Conservation (phyloP, 2,797 vertebrate species). For the Glyptemys insculpta region DNA sequence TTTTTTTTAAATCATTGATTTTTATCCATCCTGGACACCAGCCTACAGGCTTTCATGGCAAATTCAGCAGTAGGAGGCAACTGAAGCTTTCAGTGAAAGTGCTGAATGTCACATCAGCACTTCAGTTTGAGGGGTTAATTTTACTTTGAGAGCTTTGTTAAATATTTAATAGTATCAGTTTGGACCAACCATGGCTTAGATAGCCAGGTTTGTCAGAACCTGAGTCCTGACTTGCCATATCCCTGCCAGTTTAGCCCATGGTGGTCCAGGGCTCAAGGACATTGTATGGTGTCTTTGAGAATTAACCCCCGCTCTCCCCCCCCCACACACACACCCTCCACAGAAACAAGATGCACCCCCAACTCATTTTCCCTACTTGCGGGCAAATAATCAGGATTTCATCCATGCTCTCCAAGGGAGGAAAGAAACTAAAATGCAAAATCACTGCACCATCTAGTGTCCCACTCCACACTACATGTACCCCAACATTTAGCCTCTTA, state of each 20-base stretch:
- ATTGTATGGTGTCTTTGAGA: neutral
- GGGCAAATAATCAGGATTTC: neutral
- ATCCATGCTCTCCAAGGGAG: neutral
- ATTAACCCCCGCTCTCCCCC: neutral
- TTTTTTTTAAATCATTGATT: too few relatives aligned
- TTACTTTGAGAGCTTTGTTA: neutral
- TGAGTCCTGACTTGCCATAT: neutral
- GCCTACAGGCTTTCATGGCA: neutral
- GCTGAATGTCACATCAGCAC: neutral
- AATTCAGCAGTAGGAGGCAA: neutral
- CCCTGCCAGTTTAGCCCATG: neutral
- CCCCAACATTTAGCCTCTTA: neutral
- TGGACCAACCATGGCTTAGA: neutral
- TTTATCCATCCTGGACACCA: neutral
- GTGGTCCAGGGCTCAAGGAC: too few relatives aligned
- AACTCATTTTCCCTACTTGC: neutral
- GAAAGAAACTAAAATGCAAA: neutral
- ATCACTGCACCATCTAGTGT: neutral
- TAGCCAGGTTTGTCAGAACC: neutral
- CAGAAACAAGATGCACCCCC: neutral
- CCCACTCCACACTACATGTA: neutral
- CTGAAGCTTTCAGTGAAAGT: neutral
- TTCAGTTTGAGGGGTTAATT: neutral
- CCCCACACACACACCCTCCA: too few relatives aligned
- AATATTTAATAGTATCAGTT: neutral